Conservation (phyloP, 1,140 invertebrate species). For the Cheumatopsyche charites region DNA sequence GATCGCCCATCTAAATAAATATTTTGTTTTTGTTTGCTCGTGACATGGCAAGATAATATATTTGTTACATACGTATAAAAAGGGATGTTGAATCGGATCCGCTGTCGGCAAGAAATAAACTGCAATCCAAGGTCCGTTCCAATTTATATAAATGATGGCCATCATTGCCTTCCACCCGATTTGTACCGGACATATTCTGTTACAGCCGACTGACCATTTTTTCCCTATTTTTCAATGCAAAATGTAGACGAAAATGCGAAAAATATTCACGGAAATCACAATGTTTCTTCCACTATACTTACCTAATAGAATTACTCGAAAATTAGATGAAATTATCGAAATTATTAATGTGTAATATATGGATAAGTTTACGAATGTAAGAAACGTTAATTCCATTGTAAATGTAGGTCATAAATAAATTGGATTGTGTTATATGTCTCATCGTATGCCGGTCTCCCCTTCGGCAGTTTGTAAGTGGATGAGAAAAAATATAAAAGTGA, state of each 20-base stretch:
- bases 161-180: constrained; percentile 42
- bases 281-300: not conserved
- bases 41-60: too few relatives aligned
- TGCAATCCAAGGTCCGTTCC: constrained; percentile 28
- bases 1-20: too few relatives aligned
- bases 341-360: too few relatives aligned
- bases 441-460: constrained; percentile 31
- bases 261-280: too few relatives aligned
- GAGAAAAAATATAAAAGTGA: constrained; percentile 29
- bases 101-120: constrained; percentile 25
- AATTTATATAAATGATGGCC: constrained; percentile 42
- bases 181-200: constrained; percentile 43
- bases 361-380: too few relatives aligned
- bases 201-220: constrained; percentile 38
- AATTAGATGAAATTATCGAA: too few relatives aligned
- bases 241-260: too few relatives aligned
- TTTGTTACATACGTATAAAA: too few relatives aligned
- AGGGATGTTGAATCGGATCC: not conserved
- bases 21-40: too few relatives aligned
- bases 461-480: constrained; percentile 19
- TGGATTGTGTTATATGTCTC: constrained; percentile 41
- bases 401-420: constrained; percentile 44
- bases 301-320: not conserved
- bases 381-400: constrained; percentile 27
- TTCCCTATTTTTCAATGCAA: constrained; percentile 28